Conservation (phyloP, 2,888 invertebrate genomes). For the Agriotes lineatus region DNA sequence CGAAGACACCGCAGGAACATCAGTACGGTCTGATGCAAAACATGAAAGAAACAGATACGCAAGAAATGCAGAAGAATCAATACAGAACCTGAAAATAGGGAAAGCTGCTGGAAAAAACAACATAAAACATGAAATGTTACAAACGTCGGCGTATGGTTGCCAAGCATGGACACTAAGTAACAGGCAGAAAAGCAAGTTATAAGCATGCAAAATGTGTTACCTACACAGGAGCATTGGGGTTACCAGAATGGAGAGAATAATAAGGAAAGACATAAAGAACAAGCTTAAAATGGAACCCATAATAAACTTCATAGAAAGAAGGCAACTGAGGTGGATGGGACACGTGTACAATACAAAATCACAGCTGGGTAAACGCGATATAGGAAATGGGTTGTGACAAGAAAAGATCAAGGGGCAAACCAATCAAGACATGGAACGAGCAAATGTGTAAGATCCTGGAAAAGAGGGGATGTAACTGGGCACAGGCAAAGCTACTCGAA, state of each 20-base stretch:
- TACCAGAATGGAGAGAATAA: not conserved
- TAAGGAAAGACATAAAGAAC: not conserved
- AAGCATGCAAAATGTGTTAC: not conserved
- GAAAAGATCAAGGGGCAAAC: not conserved
- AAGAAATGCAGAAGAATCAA: too few species aligned
- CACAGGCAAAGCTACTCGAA: not conserved
- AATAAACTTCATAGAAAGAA: not conserved
- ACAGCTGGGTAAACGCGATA: not conserved
- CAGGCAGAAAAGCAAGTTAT: not conserved
- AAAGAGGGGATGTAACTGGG: not conserved
- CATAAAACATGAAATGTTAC: too few species aligned
- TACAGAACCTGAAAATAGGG: too few species aligned
- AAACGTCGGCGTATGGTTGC: too few species aligned
- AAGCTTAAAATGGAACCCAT: too few species aligned
- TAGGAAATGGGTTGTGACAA: not conserved
- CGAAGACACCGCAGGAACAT: too few species aligned
- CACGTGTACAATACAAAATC: not conserved
- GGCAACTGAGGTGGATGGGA: not conserved
- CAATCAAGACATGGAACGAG: not conserved
- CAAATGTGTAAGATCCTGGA: not conserved
- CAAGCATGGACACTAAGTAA: too few species aligned
- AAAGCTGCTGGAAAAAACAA: too few species aligned
- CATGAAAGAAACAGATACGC: too few species aligned
- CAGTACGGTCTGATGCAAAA: too few species aligned
- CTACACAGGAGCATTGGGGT: not conserved